Conservation (phyloP, 2,888 invertebrate genomes). For the Elmis aenea region DNA sequence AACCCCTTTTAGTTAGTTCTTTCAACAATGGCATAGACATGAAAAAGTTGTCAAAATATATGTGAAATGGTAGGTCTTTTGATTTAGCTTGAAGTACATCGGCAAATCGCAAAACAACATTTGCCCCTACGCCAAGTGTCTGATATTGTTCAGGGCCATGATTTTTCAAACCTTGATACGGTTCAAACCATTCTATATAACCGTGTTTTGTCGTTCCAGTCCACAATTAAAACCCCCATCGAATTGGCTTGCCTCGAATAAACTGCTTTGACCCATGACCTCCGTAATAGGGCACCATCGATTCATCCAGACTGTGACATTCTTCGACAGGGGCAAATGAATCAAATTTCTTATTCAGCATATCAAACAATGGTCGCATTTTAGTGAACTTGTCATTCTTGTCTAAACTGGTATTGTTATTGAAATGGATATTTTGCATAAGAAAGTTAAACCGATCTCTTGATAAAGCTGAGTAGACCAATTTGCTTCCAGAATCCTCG, state of each 20-base stretch:
- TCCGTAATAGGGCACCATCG: conserved; percentile 21
- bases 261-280: conserved; percentile 29
- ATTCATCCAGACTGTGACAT: conserved; percentile 20
- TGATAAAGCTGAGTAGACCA: conserved; percentile 24
- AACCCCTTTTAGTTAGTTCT: too few species aligned
- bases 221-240: conserved; percentile 32
- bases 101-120: conserved; percentile 16
- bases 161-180: conserved; percentile 26
- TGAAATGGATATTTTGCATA: conserved; percentile 24
- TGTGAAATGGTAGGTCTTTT: conserved; percentile 12
- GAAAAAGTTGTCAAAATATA: conserved; percentile 26
- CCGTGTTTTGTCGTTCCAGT: conserved; percentile 25
- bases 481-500: conserved; percentile 22
- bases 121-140: conserved; percentile 14
- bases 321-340: conserved; percentile 9
- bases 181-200: conserved; percentile 28
- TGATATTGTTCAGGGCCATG: conserved; percentile 9
- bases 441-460: conserved; percentile 28
- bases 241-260: conserved; percentile 29
- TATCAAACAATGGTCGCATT: conserved; percentile 24
- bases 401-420: conserved; percentile 22
- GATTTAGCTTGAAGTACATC: conserved; percentile 7
- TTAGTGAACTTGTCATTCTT: conserved; percentile 26
- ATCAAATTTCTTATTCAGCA: conserved; percentile 19
- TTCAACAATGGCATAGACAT: conserved; percentile 17